These are phyloP conservation scores for Laticauda laticaudata DNA, from an alignment of 2,113 vertebrate genomes.

Conservation along the genomic window DNA sequence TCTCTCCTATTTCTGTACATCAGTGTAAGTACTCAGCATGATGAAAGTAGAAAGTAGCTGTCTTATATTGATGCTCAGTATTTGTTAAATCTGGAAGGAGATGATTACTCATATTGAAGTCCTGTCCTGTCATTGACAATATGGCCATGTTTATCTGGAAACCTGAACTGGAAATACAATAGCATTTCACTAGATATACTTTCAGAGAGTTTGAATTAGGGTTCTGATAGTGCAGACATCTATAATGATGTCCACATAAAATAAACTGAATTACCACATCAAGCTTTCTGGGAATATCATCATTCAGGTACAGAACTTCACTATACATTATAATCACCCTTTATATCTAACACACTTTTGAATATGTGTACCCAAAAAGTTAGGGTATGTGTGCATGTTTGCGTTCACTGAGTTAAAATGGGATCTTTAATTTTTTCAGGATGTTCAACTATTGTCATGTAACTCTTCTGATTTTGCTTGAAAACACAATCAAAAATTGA, in stretches of 20 bases:
- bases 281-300: neutral
- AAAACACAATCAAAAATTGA: neutral
- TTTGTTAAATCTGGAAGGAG: neutral
- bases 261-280: neutral
- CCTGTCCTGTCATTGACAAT: neutral
- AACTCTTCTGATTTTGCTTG: neutral
- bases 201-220: neutral
- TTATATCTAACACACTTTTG: neutral
- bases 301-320: neutral
- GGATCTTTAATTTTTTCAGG: neutral
- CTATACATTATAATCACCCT: neutral
- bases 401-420: neutral
- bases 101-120: neutral
- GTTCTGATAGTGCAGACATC: neutral
- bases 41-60: neutral
- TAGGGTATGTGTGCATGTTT: neutral
- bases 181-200: neutral
- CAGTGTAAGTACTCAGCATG: neutral
- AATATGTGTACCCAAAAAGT: neutral
- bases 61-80: neutral
- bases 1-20: neutral
- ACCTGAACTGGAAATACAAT: slow-evolving; percentile 17
- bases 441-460: neutral
- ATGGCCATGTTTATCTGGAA: neutral
- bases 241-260: slow-evolving; percentile 2